Evolutionary conservation across 2,797 vertebrate species (phyloP).

Genomic region (Hippoglossus hippoglossus): DNA sequence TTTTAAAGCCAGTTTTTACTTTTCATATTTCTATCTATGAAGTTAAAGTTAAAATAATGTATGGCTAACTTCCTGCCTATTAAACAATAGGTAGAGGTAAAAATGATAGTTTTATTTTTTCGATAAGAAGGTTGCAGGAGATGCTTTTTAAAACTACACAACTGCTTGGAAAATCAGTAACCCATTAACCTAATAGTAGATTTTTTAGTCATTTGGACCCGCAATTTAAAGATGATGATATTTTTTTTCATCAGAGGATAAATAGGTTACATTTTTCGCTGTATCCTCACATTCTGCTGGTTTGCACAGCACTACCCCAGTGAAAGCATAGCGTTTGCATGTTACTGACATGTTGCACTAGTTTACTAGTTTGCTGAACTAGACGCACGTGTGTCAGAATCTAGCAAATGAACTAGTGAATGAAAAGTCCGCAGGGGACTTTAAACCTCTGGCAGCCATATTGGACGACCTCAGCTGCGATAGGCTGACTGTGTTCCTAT

Average conservation of each 20-base stretch:
- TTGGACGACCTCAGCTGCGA: slow-evolving; percentile 23
- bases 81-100: not conserved
- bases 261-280: not conserved
- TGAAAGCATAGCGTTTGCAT: not conserved
- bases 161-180: not conserved
- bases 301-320: slow-evolving; percentile 1
- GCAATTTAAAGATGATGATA: not conserved
- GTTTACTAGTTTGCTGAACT: slow-evolving; percentile 29
- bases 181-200: not conserved
- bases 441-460: slow-evolving; percentile 30
- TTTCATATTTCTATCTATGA: not conserved
- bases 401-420: slow-evolving; percentile 1
- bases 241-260: not conserved
- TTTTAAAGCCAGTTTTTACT: not conserved
- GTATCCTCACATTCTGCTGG: not conserved
- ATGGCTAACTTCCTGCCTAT: not conserved
- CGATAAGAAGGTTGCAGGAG: too few species aligned
- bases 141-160: too few species aligned
- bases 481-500: slow-evolving; percentile 32
- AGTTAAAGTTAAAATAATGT: too few species aligned
- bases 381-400: slow-evolving; percentile 16
- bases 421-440: slow-evolving; percentile 6
- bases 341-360: slow-evolving; percentile 27
- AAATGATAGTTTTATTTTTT: too few species aligned
- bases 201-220: not conserved